Evolutionary conservation across 2,797 vertebrate species (phyloP), one percentile per base, ranked within the genome.

Genomic region (Remorina albescens): DNA sequence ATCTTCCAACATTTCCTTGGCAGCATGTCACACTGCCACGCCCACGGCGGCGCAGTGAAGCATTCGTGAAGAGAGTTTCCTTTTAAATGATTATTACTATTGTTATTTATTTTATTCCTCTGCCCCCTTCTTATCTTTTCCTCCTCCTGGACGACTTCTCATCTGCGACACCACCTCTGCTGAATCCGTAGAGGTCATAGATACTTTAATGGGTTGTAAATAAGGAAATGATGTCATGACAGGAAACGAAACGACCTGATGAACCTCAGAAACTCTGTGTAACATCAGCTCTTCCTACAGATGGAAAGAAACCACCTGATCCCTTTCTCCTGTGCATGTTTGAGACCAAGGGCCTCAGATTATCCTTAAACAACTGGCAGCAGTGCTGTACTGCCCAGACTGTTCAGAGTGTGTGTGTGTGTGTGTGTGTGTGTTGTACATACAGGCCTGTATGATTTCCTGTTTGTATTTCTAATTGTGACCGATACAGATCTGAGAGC

Each of bases 1-100:
- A 4, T 86, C 94, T 46, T 95, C 96, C 25, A 93, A 93, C 16
- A 88, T 91, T 61, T 96, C 96, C 42, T 74, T 97, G 81, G 86
- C 91, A 39, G 75, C 28, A 8, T 96, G 25, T 68, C 94, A 90
- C 58, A 90, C 93, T 32, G 73, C 86, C 62, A 65, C 90, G 10
- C 82, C 91, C 12, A 69, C 92, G 12, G 86, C 86, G 4, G 92
- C 91, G 28, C 88, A 92, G 72, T 93, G 84, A 86, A 82, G 74
- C 84, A 78, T 73, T 26, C 46, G 34, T 10, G 36, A 32, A 39
- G 47, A 66, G 19, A 21, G 36, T 12, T 79, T 36, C 44, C 78
- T 50, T 65, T 44, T n/a, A n/a, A n/a, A 30, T 30, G 3, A 30
- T 67, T 67, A 25, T 49, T 54, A 23, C 16, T 25, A 47, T 50